Conservation (phyloP, 2,797 vertebrate species). For the Glyptemys insculpta region DNA sequence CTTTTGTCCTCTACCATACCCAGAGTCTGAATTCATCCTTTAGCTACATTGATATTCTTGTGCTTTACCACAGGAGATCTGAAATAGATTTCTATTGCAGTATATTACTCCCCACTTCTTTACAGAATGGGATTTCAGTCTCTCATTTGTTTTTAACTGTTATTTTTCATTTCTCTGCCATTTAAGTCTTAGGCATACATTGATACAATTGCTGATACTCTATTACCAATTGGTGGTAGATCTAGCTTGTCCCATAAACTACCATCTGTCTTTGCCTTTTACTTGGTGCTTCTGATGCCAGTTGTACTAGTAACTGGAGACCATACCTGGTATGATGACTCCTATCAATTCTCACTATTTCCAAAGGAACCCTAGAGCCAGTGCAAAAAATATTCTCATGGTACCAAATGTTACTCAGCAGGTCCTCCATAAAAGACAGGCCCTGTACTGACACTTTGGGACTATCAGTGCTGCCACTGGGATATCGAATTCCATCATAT, state of each 20-base stretch:
- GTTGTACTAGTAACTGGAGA: slow-evolving; percentile 3
- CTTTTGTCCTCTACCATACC: not conserved
- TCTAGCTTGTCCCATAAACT: slow-evolving; percentile 12
- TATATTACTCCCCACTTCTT: not conserved
- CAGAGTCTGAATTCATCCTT: slow-evolving; percentile 26
- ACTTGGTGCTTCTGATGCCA: not conserved
- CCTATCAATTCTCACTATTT: not conserved
- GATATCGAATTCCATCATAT: not conserved
- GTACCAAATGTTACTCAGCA: not conserved
- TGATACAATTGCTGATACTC: slow-evolving; percentile 1
- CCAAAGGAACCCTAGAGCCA: not conserved
- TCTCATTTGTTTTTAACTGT: slow-evolving; percentile 8
- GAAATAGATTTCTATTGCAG: slow-evolving; percentile 27
- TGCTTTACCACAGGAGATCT: slow-evolving; percentile 48
- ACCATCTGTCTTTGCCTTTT: slow-evolving; percentile 51
- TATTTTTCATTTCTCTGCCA: slow-evolving; percentile 19
- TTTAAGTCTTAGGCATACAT: not conserved
- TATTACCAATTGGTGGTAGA: not conserved
- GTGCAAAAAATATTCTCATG: not conserved
- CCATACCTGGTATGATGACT: not conserved
- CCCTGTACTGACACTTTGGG: not conserved
- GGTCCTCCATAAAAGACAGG: not conserved
- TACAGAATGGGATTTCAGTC: not conserved
- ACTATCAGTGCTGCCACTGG: not conserved
- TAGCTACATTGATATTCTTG: slow-evolving; percentile 21